A percentile compares a stretch with the other conserved stretches of the same genome.
Evolutionary conservation across 2,797 vertebrate genomes (phyloP).

Genomic region (Chrysocyon brachyurus): DNA sequence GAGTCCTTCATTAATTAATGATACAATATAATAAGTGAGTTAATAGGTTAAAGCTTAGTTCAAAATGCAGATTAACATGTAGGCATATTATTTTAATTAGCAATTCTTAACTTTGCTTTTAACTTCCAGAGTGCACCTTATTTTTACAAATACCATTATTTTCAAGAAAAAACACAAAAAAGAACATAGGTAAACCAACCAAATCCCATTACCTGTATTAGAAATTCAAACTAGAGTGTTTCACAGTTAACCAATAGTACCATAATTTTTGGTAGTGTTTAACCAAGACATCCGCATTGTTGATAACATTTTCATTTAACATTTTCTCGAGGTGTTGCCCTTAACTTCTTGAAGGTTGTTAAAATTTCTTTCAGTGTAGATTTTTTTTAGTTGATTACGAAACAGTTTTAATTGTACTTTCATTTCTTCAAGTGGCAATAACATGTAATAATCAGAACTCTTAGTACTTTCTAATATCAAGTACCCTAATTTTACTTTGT

Average conservation of each 20-base stretch:
- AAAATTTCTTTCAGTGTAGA: not conserved
- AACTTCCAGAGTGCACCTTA: not conserved
- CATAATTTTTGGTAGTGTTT: not conserved
- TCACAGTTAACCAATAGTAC: not conserved
- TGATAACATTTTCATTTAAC: not conserved
- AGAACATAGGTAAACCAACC: not conserved
- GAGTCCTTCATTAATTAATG: not conserved
- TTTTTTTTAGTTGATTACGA: not conserved
- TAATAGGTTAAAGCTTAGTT: not conserved
- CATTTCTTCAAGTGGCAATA: not conserved
- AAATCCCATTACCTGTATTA: not conserved
- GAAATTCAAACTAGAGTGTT: slow-evolving; percentile 7
- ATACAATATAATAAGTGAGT: not conserved
- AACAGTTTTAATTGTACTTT: not conserved
- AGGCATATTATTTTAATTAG: not conserved
- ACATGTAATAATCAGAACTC: not conserved
- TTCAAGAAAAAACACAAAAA: slow-evolving; percentile 4
- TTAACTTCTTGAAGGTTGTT: not conserved
- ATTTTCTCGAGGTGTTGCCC: not conserved
- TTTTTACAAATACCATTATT: not conserved
- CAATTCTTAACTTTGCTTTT: not conserved
- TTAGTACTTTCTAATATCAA: not conserved
- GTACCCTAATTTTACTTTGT: not conserved
- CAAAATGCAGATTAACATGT: slow-evolving; percentile 18
- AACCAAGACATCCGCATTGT: not conserved